phyloP scores from a whole-genome alignment of 2,113 vertebrate genomes.

The Recurvirostra avosetta region DNA sequence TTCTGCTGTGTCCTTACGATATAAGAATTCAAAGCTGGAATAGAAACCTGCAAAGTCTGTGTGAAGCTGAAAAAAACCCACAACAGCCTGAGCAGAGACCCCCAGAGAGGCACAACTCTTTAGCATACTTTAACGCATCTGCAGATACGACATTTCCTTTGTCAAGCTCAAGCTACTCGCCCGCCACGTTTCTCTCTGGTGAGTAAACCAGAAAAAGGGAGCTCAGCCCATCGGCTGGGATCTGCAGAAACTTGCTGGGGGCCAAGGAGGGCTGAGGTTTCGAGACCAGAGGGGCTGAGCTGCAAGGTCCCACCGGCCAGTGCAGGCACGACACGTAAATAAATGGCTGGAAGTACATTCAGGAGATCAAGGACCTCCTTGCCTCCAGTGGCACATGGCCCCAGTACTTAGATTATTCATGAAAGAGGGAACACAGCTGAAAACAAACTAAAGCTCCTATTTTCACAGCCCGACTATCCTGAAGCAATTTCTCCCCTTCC shows the following conservation, averaged over 20 bases:
- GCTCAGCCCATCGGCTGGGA: neutral
- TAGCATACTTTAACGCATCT: neutral
- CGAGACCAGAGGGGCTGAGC: neutral
- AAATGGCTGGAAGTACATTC: neutral
- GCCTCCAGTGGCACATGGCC: neutral
- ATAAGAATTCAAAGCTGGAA: neutral
- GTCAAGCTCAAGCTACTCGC: neutral
- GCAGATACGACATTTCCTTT: neutral
- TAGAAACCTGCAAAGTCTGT: neutral
- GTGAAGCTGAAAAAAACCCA: neutral
- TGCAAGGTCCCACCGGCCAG: fast-evolving
- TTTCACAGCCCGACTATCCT: neutral
- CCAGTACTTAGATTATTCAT: neutral
- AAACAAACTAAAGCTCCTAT: neutral
- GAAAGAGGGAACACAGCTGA: neutral
- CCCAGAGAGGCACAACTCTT: neutral
- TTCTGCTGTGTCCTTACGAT: neutral
- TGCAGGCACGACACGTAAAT: fast-evolving
- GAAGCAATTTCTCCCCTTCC: neutral
- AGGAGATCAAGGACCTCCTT: neutral
- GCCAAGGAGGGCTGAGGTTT: neutral
- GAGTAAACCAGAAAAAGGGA: neutral
- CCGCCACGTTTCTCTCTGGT: fast-evolving
- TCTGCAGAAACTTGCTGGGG: neutral
- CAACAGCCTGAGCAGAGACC: neutral